Evolutionary conservation across 1,140 invertebrate species (phyloP).

Genomic region (Achroia grisella): DNA sequence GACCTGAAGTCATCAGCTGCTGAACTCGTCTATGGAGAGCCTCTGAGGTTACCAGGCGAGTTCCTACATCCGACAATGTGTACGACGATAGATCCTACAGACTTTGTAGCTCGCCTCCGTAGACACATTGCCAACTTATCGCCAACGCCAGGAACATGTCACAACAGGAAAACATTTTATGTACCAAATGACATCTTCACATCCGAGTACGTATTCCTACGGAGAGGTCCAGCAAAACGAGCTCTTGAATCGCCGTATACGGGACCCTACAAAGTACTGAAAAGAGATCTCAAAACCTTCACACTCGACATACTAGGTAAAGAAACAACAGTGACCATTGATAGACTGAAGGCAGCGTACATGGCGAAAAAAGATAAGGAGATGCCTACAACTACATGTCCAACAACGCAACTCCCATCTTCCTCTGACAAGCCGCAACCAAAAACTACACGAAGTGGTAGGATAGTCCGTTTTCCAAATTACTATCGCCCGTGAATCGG

Average conservation of each 20-base stretch:
- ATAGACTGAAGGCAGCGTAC: constrained; percentile 34
- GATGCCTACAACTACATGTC: too few relatives aligned
- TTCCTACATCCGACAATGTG: background rate
- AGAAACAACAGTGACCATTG: constrained; percentile 25
- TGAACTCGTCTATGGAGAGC: too few relatives aligned
- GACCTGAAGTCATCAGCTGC: too few relatives aligned
- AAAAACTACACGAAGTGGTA: background rate
- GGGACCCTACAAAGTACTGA: constrained; percentile 34
- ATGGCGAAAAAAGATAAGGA: too few relatives aligned
- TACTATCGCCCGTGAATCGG: too few relatives aligned
- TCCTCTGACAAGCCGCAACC: background rate
- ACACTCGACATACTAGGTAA: constrained; percentile 18
- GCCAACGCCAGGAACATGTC: background rate
- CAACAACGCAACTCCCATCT: background rate
- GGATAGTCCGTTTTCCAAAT: background rate
- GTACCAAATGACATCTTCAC: background rate
- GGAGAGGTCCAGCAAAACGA: constrained; percentile 20
- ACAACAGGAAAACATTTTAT: constrained; percentile 4
- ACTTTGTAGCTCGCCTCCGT: constrained; percentile 1
- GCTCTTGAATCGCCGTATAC: constrained; percentile 33
- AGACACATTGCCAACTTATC: background rate
- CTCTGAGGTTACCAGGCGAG: too few relatives aligned
- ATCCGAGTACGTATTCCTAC: constrained; percentile 26
- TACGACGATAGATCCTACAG: background rate
- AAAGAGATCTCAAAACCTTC: constrained; percentile 23